Conservation (phyloP, 2,888 invertebrate genomes). For the Megastigmus dorsalis region DNA sequence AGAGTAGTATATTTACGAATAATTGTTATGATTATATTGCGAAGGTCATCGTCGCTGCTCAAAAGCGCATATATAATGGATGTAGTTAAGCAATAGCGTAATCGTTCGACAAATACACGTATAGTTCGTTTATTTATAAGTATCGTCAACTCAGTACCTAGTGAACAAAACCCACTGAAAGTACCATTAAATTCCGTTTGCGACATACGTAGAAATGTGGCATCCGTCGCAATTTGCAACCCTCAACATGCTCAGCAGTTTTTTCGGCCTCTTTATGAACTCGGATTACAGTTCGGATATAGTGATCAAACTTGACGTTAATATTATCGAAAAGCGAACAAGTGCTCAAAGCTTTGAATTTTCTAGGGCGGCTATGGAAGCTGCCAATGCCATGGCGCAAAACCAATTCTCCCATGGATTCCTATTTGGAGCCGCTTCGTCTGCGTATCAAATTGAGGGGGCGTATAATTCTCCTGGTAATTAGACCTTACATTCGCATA, state of each 20-base stretch:
- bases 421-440: conserved; percentile 79
- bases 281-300: conserved; percentile 20
- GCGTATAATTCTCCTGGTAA: conserved; percentile 66
- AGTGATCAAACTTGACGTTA: conserved; percentile 8
- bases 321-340: conserved; percentile 12
- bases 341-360: conserved; percentile 36
- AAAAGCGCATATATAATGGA: too few relatives aligned
- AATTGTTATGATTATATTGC: too few relatives aligned
- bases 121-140: too few relatives aligned
- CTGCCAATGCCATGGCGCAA: conserved; percentile 68
- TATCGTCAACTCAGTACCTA: too few relatives aligned
- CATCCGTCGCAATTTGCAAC: neutral
- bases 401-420: conserved; percentile 78
- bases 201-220: conserved; percentile 51
- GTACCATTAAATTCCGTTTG: too few relatives aligned
- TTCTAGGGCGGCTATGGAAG: conserved; percentile 11
- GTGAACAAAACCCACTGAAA: too few relatives aligned
- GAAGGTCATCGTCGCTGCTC: too few relatives aligned
- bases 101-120: too few relatives aligned
- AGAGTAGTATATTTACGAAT: too few relatives aligned
- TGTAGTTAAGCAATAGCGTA: too few relatives aligned
- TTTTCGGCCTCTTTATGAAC: conserved; percentile 18
- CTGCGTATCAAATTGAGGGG: conserved; percentile 79
- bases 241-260: conserved; percentile 4
- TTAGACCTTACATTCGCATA: too few relatives aligned